Evolutionary conservation across 2,797 vertebrate species (phyloP).

Genomic region (Malacoctenus gilli): DNA sequence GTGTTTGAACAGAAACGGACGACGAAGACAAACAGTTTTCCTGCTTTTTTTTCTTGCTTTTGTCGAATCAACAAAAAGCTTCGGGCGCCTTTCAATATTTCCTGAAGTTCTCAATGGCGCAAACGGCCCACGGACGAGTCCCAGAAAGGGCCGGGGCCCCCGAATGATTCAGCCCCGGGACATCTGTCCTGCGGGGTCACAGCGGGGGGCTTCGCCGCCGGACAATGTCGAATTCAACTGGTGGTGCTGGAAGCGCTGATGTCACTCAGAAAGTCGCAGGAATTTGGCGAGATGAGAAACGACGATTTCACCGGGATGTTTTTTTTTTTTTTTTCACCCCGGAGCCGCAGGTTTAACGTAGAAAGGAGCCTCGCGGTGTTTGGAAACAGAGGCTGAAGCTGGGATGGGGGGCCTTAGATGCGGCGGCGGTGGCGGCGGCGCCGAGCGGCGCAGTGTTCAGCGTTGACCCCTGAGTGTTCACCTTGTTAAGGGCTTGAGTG

Average conservation of each 20-base stretch:
- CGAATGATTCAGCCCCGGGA: slow-evolving; percentile 55
- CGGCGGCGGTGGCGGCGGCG: slow-evolving; percentile 49
- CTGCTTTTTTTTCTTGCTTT: slow-evolving; percentile 20
- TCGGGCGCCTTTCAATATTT: slow-evolving; percentile 50
- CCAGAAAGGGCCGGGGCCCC: slow-evolving; percentile 47
- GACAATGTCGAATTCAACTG: slow-evolving; percentile 50
- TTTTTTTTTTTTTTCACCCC: slow-evolving; percentile 2
- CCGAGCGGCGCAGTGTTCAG: slow-evolving; percentile 51
- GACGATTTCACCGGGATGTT: no score
- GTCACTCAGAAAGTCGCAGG: slow-evolving; percentile 11
- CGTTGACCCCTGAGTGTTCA: slow-evolving; percentile 74
- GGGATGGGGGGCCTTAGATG: slow-evolving; percentile 54
- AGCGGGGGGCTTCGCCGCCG: slow-evolving; percentile 29
- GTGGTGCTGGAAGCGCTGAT: slow-evolving; percentile 12
- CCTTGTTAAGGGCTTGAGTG: slow-evolving; percentile 80
- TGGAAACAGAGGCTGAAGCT: slow-evolving; percentile 40
- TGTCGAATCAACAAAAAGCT: slow-evolving; percentile 44
- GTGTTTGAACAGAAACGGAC: slow-evolving; percentile 43
- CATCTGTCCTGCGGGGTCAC: slow-evolving; percentile 60
- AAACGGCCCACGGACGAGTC: slow-evolving; percentile 34
- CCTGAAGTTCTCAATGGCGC: slow-evolving; percentile 39
- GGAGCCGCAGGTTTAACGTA: slow-evolving; percentile 5
- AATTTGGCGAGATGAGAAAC: slow-evolving; percentile 9
- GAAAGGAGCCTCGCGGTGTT: slow-evolving; percentile 41
- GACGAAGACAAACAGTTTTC: slow-evolving; percentile 43